Evolutionary conservation across 2,797 vertebrate genomes (phyloP).

Genomic region (Centropyge bicolor): DNA sequence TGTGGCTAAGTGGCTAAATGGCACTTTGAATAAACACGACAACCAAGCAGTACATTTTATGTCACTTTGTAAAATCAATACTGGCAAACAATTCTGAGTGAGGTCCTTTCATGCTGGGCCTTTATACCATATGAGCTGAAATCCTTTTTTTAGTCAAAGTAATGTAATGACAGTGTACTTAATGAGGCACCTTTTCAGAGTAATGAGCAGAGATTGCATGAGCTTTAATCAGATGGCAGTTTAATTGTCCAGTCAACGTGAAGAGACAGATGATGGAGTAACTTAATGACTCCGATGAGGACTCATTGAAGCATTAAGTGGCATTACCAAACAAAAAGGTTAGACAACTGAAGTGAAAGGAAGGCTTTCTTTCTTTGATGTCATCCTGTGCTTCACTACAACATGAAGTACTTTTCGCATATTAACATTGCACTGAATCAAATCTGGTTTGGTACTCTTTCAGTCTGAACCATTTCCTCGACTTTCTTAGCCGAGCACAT

Average conservation of each 20-base stretch:
- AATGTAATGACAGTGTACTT: conserved; percentile 45
- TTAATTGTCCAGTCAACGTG: conserved; percentile 61
- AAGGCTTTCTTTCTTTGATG: conserved; percentile 8
- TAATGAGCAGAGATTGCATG: conserved; percentile 58
- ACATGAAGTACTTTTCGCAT: neutral
- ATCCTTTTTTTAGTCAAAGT: conserved; percentile 21
- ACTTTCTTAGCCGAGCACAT: conserved; percentile 14
- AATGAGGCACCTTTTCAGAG: conserved; percentile 49
- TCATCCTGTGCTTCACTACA: conserved; percentile 26
- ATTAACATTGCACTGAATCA: conserved; percentile 10
- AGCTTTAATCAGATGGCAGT: conserved; percentile 60
- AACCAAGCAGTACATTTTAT: neutral
- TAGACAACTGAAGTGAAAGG: conserved; percentile 5
- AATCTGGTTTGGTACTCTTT: conserved; percentile 1
- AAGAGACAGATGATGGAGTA: conserved; percentile 51
- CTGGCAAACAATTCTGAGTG: conserved; percentile 6
- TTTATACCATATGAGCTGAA: conserved; percentile 14
- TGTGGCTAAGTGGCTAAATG: neutral
- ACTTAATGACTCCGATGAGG: conserved; percentile 50
- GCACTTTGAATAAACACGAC: neutral
- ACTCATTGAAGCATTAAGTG: conserved; percentile 41
- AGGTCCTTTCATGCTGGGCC: neutral
- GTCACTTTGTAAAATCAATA: conserved; percentile 29
- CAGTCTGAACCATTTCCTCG: conserved; percentile 2
- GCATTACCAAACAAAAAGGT: conserved; percentile 32